phyloP scores from a whole-genome alignment of 2,797 vertebrate genomes.

The Buphagus erythrorhynchus region DNA sequence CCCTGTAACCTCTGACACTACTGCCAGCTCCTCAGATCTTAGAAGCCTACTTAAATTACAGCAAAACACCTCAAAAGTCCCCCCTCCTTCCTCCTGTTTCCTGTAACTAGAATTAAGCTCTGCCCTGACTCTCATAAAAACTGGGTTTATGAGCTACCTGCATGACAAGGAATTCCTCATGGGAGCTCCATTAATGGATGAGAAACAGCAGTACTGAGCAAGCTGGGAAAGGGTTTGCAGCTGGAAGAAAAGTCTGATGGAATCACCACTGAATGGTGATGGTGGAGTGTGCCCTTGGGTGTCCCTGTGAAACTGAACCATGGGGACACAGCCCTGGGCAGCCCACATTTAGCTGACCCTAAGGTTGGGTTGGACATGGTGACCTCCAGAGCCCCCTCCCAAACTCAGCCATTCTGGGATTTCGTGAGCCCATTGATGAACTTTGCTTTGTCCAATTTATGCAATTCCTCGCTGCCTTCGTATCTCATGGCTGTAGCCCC shows the following conservation, averaged over 20 bases:
- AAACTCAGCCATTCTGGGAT: neutral
- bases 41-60: conserved; percentile 30
- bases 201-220: neutral
- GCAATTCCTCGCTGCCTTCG: neutral
- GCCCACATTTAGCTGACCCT: neutral
- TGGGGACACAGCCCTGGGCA: neutral
- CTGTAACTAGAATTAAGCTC: neutral
- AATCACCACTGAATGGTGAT: neutral
- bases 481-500: neutral
- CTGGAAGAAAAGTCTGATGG: neutral
- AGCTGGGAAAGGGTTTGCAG: neutral
- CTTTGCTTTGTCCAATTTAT: fast-evolving
- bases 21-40: neutral
- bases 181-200: neutral
- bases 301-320: neutral
- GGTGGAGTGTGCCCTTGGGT: neutral
- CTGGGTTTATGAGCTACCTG: neutral
- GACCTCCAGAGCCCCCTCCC: neutral
- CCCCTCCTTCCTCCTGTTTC: neutral
- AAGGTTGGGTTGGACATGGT: fast-evolving
- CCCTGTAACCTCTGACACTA: neutral
- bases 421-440: neutral
- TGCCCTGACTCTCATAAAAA: neutral
- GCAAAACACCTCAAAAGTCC: neutral
- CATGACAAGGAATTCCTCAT: neutral